phyloP scores from a whole-genome alignment of 2,888 invertebrate species.

The Graphium colonna region DNA sequence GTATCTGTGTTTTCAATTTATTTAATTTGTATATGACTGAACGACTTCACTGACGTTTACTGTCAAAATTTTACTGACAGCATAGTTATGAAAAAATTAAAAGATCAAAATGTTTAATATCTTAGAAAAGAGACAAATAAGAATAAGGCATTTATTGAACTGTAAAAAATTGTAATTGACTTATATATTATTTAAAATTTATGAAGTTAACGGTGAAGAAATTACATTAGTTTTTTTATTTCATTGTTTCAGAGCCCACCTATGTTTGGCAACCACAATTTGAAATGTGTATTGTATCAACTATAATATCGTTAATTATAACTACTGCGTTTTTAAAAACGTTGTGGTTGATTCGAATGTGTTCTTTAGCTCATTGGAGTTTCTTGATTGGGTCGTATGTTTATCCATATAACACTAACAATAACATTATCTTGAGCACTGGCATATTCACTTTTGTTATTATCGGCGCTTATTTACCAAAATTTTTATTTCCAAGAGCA shows the following conservation, averaged over 20 bases:
- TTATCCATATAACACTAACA: constrained; percentile 36
- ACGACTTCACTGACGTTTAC: not conserved
- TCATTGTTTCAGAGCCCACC: too few species aligned
- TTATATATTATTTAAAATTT: too few species aligned
- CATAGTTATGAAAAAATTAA: too few species aligned
- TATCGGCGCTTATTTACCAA: constrained; percentile 42
- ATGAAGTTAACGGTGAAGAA: too few species aligned
- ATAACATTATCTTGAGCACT: constrained; percentile 35
- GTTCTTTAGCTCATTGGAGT: constrained; percentile 54
- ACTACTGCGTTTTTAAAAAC: constrained; percentile 36
- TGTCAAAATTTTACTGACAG: not conserved
- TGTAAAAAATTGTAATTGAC: too few species aligned
- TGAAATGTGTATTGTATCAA: constrained; percentile 33
- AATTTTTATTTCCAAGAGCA: constrained; percentile 42
- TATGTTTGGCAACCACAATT: not conserved
- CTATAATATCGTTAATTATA: constrained; percentile 31
- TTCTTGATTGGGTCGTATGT: constrained; percentile 46
- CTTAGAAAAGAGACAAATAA: too few species aligned
- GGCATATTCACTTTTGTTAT: constrained; percentile 42
- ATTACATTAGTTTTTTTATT: too few species aligned
- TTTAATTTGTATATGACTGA: not conserved
- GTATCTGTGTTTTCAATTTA: too few species aligned
- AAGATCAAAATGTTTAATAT: too few species aligned
- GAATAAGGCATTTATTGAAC: too few species aligned
- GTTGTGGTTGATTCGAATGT: constrained; percentile 45